phyloP scores from a whole-genome alignment of 2,888 invertebrate genomes.

The Pherbina coryleti region DNA sequence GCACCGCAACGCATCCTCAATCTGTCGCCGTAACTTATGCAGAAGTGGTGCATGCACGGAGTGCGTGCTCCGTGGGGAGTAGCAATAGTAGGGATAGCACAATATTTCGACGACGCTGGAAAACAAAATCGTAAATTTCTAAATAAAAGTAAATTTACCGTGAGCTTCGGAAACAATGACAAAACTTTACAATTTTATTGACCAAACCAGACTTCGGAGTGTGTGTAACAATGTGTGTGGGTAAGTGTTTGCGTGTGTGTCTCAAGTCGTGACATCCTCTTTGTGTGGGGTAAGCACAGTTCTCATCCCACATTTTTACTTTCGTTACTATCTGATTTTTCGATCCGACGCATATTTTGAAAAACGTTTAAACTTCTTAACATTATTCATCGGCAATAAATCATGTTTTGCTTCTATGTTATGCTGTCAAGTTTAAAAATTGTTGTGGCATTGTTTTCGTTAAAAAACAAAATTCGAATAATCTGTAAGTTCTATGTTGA shows the following conservation, averaged over 20 bases:
- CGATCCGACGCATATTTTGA: neutral
- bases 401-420: constrained; percentile 7
- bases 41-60: constrained; percentile 25
- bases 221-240: neutral
- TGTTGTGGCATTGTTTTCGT: neutral
- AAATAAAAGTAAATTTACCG: constrained; percentile 55
- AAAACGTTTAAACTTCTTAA: constrained; percentile 12
- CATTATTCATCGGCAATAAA: constrained; percentile 1
- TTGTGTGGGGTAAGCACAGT: neutral
- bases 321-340: neutral
- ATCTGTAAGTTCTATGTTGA: neutral
- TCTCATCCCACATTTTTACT: neutral
- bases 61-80: neutral
- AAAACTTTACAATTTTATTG: constrained; percentile 44
- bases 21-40: constrained; percentile 32
- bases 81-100: too few species aligned
- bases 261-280: neutral
- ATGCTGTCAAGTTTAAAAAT: neutral
- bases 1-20: neutral
- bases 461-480: too few species aligned
- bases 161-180: constrained; percentile 32
- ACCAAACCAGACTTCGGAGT: constrained; percentile 26
- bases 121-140: constrained; percentile 64
- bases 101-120: constrained; percentile 40
- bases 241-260: too few species aligned